Percentiles rank a stretch among this genome's conserved stretches.
These are phyloP conservation scores for Liodrosophila aerea DNA, from an alignment of 2,888 invertebrate species.

Conservation along the genomic window DNA sequence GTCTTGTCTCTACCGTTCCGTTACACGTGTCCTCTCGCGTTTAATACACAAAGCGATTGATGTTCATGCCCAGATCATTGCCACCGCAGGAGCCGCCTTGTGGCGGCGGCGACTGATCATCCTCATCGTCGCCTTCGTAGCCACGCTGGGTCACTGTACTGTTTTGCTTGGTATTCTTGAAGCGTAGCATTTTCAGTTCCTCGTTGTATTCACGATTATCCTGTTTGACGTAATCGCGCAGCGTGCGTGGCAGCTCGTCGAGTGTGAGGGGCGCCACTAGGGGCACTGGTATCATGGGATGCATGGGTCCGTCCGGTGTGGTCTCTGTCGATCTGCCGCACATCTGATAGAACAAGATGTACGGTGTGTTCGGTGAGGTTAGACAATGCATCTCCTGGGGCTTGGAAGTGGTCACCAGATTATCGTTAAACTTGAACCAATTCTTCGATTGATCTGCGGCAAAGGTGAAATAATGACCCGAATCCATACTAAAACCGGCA, in stretches of 20 bases:
- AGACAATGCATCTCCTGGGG: conserved; percentile 86
- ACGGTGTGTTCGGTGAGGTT: conserved; percentile 90
- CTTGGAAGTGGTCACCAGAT: conserved; percentile 86
- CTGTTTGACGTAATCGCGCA: conserved; percentile 79
- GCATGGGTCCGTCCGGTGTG: conserved; percentile 56
- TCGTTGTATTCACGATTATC: conserved; percentile 80
- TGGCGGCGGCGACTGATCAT: conserved; percentile 80
- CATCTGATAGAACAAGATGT: conserved; percentile 90
- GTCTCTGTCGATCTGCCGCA: conserved; percentile 74
- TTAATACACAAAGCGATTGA: conserved; percentile 81
- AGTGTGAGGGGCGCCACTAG: conserved; percentile 70
- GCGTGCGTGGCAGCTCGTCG: conserved; percentile 79
- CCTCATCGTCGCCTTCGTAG: conserved; percentile 75
- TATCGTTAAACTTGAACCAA: conserved; percentile 93
- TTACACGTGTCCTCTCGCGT: conserved; percentile 24
- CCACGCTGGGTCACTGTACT: conserved; percentile 43
- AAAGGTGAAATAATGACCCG: conserved; percentile 94
- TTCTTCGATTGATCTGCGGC: conserved; percentile 85
- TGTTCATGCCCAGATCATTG: conserved; percentile 78
- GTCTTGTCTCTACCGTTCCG: neutral
- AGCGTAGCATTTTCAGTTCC: conserved; percentile 74
- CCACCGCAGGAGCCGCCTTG: conserved; percentile 69
- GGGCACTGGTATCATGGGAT: conserved; percentile 76
- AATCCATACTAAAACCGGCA: conserved; percentile 91
- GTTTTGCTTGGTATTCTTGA: conserved; percentile 54